Base-by-base conservation (phyloP, 2,797 vertebrate species). In the Notolepis coatsorum region DNA sequence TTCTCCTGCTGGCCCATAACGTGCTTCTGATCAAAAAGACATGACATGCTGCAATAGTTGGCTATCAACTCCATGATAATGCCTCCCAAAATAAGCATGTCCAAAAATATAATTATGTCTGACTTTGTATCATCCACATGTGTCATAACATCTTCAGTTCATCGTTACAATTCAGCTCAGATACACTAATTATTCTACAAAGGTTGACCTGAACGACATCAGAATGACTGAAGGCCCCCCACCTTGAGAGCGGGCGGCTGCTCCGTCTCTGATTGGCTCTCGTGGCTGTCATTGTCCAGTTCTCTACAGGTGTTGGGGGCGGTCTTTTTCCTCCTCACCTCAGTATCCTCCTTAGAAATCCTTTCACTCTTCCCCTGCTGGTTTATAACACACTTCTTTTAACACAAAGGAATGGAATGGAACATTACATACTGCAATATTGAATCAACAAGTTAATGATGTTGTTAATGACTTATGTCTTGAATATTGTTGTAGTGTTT, bases 211-310 rank as follows among this genome's bases (percentile, higher is more conserved):
- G 13, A 13, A 35, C 8, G 31, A 3, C 15, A 3, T 39, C 3
- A 21, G 47, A 2, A 23, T 3, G 53, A n/a, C n/a, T 20, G 3
- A 1, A 54, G 18, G 58, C 20, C 3, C 61, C 65, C 28, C 27
- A 84, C 85, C 75, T 69, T 75, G 1, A 55, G 10, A 10, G 21
- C 39, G 18, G 23, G 9, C 7, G 24, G 38, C 20, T 64, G 78
- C 51, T 54, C 72, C 17, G 63, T 7, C 58, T 61, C 33, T 8
- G 65, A 41, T 15, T 31, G 45, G 18, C 10, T 59, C 21, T 13
- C 68, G 31, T 31, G 45, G 18, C 10, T 59, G 25, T 13, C 68
- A 31, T 9, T 6, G 15, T 28, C 15, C 23, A 1, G 9, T 46
- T 35, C 71, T 7, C 7, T 65, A 33, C 4, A 27, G 15, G 15